These are phyloP conservation scores for Fabriciana adippe DNA, from an alignment of 2,888 invertebrate species.

Conservation along the genomic window DNA sequence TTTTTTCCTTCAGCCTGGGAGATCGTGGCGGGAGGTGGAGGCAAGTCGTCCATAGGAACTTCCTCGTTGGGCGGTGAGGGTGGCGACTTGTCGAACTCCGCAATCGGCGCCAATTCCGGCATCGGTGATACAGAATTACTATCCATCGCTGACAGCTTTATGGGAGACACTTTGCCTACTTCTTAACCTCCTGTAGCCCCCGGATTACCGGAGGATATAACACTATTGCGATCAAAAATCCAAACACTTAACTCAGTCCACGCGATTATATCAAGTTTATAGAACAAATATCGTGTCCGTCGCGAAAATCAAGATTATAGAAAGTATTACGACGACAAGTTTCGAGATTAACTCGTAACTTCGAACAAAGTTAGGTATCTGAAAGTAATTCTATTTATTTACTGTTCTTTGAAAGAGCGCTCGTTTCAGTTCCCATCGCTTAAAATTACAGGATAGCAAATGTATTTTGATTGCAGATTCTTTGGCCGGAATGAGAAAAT, in stretches of 20 bases:
- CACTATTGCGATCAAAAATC: constrained; percentile 26
- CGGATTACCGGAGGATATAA: constrained; percentile 54
- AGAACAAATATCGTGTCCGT: constrained; percentile 11
- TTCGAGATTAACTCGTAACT: constrained; percentile 53
- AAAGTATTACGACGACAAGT: constrained; percentile 47
- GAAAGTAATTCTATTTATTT: constrained; percentile 59
- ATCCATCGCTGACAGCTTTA: constrained; percentile 84
- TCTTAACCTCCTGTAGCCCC: constrained; percentile 53
- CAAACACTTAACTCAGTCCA: constrained; percentile 9
- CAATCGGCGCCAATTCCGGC: constrained; percentile 86
- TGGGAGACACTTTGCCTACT: constrained; percentile 80
- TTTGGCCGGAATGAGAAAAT: constrained; percentile 28
- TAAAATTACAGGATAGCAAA: constrained; percentile 21
- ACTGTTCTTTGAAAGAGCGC: constrained; percentile 47
- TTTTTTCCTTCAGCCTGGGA: constrained; percentile 82
- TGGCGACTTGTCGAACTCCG: constrained; percentile 87
- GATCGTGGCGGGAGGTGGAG: constrained; percentile 84
- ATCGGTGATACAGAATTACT: constrained; percentile 86
- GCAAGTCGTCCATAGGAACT: constrained; percentile 85
- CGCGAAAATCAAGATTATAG: constrained; percentile 9
- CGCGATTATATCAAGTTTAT: constrained; percentile 4
- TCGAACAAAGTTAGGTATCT: constrained; percentile 52
- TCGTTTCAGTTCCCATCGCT: constrained; percentile 42
- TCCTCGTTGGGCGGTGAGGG: constrained; percentile 84
- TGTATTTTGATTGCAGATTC: constrained; percentile 23